These are phyloP conservation scores for Hyppa rectilinea DNA, from an alignment of 2,888 invertebrate species.

Conservation along the genomic window DNA sequence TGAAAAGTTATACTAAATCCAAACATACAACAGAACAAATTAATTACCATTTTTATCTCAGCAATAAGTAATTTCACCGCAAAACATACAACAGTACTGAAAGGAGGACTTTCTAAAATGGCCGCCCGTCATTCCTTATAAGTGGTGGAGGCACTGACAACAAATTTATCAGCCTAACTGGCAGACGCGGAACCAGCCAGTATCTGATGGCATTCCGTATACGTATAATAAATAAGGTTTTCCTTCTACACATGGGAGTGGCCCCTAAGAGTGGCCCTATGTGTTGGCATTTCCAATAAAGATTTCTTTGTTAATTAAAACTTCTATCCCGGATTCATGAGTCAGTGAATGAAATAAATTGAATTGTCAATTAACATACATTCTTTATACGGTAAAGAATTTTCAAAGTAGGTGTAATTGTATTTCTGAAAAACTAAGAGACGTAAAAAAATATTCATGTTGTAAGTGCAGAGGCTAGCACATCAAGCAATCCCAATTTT, in stretches of 20 bases:
- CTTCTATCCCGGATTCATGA: not conserved
- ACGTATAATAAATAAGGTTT: constrained; percentile 57
- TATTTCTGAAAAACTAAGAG: not conserved
- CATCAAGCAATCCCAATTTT: too few species aligned
- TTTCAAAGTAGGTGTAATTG: not conserved
- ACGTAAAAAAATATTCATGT: not conserved
- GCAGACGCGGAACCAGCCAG: constrained; percentile 57
- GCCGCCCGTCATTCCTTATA: constrained; percentile 62
- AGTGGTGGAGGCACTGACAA: constrained; percentile 53
- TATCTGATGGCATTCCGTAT: constrained; percentile 60
- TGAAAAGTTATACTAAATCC: not conserved
- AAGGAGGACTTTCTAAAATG: constrained; percentile 63
- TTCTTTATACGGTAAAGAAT: not conserved
- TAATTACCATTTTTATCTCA: constrained; percentile 24
- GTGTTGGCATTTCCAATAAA: constrained; percentile 46
- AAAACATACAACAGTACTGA: constrained; percentile 52
- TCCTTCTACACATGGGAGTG: constrained; percentile 49
- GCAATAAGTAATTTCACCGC: constrained; percentile 28
- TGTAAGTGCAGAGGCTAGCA: too few species aligned
- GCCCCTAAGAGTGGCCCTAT: constrained; percentile 30
- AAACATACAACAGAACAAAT: not conserved
- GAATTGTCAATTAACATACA: not conserved
- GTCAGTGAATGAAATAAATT: not conserved
- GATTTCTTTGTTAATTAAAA: constrained; percentile 34
- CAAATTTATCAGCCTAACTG: constrained; percentile 66